These are phyloP conservation scores for Schizopygopsis pylzovi DNA, from an alignment of 2,797 vertebrate species.

Conservation along the genomic window DNA sequence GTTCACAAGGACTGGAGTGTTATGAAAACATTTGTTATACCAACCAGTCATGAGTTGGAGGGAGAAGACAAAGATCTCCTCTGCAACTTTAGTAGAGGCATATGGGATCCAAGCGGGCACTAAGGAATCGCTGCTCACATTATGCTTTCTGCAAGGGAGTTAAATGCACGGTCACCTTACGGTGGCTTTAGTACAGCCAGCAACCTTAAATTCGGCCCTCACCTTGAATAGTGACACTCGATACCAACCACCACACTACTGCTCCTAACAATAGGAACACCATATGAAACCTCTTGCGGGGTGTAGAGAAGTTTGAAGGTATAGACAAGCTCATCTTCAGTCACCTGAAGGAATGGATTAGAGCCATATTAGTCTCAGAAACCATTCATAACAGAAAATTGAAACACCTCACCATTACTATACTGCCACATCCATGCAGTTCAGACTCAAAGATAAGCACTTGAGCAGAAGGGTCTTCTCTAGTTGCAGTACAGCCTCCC, in stretches of 20 bases:
- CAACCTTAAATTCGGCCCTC: background rate
- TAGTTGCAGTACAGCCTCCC: conserved; percentile 67
- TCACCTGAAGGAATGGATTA: conserved; percentile 61
- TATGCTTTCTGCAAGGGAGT: conserved; percentile 62
- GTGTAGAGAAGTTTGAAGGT: conserved; percentile 66
- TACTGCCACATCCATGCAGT: conserved; percentile 69
- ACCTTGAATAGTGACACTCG: conserved; percentile 74
- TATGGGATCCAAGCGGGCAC: conserved; percentile 66
- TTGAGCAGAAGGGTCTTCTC: background rate
- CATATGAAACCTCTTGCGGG: conserved; percentile 57
- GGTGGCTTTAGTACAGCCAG: background rate
- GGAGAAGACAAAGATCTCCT: conserved; percentile 69
- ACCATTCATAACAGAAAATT: background rate
- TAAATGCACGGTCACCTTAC: too few relatives aligned
- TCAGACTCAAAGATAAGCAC: conserved; percentile 63
- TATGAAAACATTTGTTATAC: conserved; percentile 35
- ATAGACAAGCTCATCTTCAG: conserved; percentile 68
- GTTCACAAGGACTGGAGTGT: conserved; percentile 58
- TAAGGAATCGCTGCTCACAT: conserved; percentile 68
- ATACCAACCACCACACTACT: conserved; percentile 65
- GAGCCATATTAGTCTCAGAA: too few relatives aligned
- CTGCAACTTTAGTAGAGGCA: conserved; percentile 38
- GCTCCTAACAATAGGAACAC: conserved; percentile 67
- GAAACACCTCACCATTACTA: background rate
- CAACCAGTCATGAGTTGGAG: conserved; percentile 73